Conservation (phyloP, 2,113 vertebrate genomes). For the Carlito syrichta region DNA sequence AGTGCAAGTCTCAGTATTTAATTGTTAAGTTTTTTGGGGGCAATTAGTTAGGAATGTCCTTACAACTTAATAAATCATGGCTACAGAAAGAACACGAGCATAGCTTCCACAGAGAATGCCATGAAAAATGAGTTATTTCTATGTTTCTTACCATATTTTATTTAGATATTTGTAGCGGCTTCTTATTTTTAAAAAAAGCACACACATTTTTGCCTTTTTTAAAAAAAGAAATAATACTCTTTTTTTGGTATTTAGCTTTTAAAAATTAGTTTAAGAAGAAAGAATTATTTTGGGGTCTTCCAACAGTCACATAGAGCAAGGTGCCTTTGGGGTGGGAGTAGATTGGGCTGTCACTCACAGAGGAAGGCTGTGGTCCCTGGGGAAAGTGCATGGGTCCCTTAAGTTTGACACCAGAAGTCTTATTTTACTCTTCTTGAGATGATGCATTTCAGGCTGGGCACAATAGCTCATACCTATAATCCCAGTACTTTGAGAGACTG, state of each 20-base stretch:
- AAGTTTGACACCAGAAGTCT: not conserved
- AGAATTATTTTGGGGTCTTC: not conserved
- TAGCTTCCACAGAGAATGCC: not conserved
- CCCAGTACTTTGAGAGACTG: no score
- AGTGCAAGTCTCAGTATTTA: not conserved
- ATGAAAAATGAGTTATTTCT: not conserved
- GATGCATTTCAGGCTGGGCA: not conserved
- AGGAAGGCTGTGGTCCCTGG: not conserved
- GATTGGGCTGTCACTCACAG: not conserved
- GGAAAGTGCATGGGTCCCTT: not conserved
- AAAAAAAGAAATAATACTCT: not conserved
- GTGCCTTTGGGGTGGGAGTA: not conserved
- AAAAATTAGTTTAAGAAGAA: not conserved
- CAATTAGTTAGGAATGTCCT: not conserved
- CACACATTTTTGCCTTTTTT: not conserved
- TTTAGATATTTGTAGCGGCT: not conserved
- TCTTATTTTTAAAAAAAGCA: not conserved
- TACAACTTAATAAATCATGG: not conserved
- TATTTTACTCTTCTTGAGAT: not conserved
- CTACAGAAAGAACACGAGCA: not conserved
- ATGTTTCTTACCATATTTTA: not conserved
- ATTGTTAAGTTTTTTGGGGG: not conserved
- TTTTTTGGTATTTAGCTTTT: not conserved
- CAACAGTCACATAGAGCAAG: not conserved
- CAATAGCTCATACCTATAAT: no score